Conservation (phyloP, 2,113 vertebrate genomes). For the Gymnocephalus cernua region DNA sequence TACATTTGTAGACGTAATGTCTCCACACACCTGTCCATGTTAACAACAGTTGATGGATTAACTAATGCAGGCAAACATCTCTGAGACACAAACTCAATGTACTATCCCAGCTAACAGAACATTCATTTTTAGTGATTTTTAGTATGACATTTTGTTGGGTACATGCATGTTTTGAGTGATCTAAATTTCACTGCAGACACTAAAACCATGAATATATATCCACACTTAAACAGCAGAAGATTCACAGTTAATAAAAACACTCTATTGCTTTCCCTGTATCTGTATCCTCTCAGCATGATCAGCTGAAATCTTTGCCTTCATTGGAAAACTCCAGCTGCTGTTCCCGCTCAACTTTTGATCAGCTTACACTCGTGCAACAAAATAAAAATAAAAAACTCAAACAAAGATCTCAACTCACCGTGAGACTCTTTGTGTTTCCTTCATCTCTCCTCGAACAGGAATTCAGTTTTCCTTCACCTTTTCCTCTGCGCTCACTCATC, state of each 20-base stretch:
- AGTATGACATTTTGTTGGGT: background rate
- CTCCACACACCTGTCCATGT: background rate
- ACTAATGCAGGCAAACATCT: background rate
- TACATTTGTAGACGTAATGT: background rate
- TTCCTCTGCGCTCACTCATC: slow-evolving; percentile 33
- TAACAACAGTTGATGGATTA: background rate
- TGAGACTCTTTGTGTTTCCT: background rate
- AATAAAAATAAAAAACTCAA: background rate
- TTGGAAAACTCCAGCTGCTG: slow-evolving; percentile 28
- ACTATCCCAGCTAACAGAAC: background rate
- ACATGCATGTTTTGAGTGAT: background rate
- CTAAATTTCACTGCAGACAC: background rate
- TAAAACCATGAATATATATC: background rate
- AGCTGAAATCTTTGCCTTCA: slow-evolving; percentile 16
- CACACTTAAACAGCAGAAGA: background rate
- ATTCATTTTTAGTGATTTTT: background rate
- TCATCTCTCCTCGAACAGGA: background rate
- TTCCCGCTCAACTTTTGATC: slow-evolving; percentile 15
- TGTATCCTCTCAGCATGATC: slow-evolving; percentile 16
- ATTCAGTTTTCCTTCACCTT: slow-evolving; percentile 33
- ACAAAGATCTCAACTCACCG: slow-evolving; percentile 35
- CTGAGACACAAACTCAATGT: background rate
- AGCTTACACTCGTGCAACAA: background rate
- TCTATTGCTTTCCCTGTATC: background rate
- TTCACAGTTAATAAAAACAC: background rate